These are phyloP conservation scores for Taenaris catops DNA, from an alignment of 2,888 invertebrate genomes.

Conservation along the genomic window DNA sequence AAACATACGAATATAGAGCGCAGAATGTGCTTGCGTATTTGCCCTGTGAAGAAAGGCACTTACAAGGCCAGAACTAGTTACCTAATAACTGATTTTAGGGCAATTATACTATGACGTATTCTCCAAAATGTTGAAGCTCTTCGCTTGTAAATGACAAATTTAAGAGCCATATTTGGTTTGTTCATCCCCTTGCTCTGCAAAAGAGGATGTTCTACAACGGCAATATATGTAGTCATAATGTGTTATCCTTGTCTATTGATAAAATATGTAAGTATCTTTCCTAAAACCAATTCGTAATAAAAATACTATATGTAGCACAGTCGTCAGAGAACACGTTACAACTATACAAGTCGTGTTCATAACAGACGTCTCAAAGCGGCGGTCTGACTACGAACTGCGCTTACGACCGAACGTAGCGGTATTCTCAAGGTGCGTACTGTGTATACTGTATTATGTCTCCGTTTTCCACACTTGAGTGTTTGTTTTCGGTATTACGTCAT, in stretches of 20 bases:
- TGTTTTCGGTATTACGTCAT: constrained; percentile 71
- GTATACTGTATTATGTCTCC: constrained; percentile 14
- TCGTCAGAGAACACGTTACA: not conserved
- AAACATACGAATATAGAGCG: too few relatives aligned
- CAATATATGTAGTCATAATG: too few relatives aligned
- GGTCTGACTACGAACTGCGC: constrained; percentile 31
- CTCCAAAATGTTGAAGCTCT: too few relatives aligned
- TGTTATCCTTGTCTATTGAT: not conserved
- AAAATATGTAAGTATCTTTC: not conserved
- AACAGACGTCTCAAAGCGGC: constrained; percentile 34
- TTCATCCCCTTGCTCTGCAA: too few relatives aligned
- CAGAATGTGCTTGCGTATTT: too few relatives aligned
- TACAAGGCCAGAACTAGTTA: too few relatives aligned
- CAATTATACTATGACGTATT: too few relatives aligned
- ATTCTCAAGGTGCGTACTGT: constrained; percentile 30
- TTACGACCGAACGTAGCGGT: constrained; percentile 24
- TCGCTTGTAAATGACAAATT: too few relatives aligned
- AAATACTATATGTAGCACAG: constrained; percentile 8
- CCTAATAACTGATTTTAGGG: too few relatives aligned
- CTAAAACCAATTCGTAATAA: constrained; percentile 1
- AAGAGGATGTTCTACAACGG: too few relatives aligned
- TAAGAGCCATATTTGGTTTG: too few relatives aligned
- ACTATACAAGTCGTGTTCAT: constrained; percentile 7
- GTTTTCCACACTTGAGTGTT: constrained; percentile 39
- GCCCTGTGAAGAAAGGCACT: too few relatives aligned